Evolutionary conservation across 1,140 invertebrate species (phyloP).

Genomic region (Temnothorax curvispinosus): DNA sequence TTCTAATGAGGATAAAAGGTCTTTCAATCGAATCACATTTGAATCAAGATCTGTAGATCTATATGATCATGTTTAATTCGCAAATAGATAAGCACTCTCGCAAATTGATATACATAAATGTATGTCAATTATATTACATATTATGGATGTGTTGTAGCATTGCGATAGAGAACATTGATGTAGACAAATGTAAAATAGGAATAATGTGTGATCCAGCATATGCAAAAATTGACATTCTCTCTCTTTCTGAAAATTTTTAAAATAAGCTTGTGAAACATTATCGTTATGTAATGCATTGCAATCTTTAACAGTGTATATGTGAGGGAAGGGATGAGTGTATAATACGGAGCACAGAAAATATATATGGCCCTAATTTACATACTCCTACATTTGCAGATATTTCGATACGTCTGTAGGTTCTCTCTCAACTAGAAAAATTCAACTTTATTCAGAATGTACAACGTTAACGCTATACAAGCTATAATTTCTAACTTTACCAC

Average conservation of each 20-base stretch:
- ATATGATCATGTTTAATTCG: background rate
- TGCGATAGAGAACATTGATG: background rate
- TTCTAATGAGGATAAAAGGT: background rate
- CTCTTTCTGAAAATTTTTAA: slow-evolving; percentile 2
- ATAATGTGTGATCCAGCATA: background rate
- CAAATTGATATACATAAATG: no score
- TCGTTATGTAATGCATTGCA: background rate
- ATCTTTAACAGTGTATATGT: background rate
- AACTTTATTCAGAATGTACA: slow-evolving; percentile 10
- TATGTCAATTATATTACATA: background rate
- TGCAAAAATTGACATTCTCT: background rate
- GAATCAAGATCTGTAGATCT: no score
- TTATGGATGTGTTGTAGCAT: background rate
- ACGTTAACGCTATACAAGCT: background rate
- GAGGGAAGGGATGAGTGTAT: no score
- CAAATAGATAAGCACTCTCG: background rate
- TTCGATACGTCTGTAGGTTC: background rate
- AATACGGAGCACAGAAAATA: background rate
- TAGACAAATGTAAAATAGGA: background rate
- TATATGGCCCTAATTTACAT: background rate
- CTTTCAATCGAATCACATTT: background rate
- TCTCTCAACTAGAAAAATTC: background rate
- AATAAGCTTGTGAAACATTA: background rate
- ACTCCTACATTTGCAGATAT: background rate
- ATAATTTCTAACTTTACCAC: background rate